These are phyloP conservation scores for Anisognathus igniventris DNA, from an alignment of 2,797 vertebrate genomes.

Conservation along the genomic window DNA sequence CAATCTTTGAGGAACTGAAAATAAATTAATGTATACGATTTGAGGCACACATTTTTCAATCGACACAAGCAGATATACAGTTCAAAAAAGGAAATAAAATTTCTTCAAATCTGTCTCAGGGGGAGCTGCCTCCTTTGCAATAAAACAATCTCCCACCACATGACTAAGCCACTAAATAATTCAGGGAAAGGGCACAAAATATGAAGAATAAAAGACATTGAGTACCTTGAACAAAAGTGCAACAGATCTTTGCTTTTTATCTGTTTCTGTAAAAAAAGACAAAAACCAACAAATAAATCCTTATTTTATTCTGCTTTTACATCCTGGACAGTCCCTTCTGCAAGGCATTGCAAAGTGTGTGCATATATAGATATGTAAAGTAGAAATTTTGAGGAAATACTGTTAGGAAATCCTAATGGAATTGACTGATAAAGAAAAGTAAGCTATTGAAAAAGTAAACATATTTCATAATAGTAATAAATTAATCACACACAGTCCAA, in stretches of 20 bases:
- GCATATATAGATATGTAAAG: background rate
- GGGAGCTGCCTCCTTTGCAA: background rate
- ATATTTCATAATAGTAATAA: background rate
- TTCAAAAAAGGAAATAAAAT: slow-evolving; percentile 27
- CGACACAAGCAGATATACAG: background rate
- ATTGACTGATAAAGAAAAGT: background rate
- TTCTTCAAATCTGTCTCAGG: background rate
- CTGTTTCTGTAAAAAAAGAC: background rate
- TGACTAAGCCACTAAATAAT: background rate
- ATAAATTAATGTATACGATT: slow-evolving; percentile 22
- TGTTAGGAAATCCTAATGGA: background rate
- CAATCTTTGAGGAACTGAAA: slow-evolving; percentile 38
- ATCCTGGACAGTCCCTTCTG: background rate
- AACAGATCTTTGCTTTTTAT: background rate
- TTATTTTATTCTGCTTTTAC: background rate
- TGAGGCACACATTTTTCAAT: slow-evolving; percentile 19
- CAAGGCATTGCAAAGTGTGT: background rate
- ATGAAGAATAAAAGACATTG: background rate
- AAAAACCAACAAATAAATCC: background rate
- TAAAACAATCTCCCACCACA: background rate
- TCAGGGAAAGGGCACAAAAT: background rate
- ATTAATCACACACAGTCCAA: background rate
- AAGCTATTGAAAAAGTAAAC: background rate
- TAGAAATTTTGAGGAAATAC: background rate
- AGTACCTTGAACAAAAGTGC: background rate